Conservation (phyloP, 2,113 vertebrate species). For the Choloepus hoffmanni region DNA sequence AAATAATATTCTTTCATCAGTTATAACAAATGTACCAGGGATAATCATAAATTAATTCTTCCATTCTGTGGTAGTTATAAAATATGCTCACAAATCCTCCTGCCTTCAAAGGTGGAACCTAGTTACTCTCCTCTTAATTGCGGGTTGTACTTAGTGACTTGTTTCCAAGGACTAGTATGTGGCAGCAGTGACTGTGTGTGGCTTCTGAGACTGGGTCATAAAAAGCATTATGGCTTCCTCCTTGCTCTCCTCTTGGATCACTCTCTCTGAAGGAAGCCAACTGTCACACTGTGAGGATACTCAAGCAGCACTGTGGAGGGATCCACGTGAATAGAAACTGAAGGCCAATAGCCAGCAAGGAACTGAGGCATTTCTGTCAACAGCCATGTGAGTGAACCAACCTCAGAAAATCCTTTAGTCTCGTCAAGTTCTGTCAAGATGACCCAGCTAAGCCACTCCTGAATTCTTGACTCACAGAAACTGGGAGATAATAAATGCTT, state of each 20-base stretch:
- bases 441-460: background rate
- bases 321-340: background rate
- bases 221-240: background rate
- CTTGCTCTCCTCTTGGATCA: background rate
- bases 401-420: background rate
- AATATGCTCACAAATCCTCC: background rate
- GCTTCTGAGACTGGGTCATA: background rate
- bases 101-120: constrained; percentile 7
- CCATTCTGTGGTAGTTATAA: background rate
- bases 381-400: background rate
- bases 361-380: background rate
- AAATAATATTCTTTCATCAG: no score
- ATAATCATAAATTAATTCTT: constrained; percentile 28
- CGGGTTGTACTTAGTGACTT: background rate
- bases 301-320: background rate
- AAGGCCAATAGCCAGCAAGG: background rate
- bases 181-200: background rate
- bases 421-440: background rate
- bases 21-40: background rate
- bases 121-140: background rate
- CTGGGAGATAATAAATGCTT: background rate
- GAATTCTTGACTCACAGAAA: background rate
- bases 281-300: background rate
- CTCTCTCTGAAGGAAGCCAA: background rate
- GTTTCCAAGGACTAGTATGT: background rate